Percentiles rank a stretch among this genome's conserved stretches.
phyloP scores from a whole-genome alignment of 2,797 vertebrate species.

The Cottoperca gobio region DNA sequence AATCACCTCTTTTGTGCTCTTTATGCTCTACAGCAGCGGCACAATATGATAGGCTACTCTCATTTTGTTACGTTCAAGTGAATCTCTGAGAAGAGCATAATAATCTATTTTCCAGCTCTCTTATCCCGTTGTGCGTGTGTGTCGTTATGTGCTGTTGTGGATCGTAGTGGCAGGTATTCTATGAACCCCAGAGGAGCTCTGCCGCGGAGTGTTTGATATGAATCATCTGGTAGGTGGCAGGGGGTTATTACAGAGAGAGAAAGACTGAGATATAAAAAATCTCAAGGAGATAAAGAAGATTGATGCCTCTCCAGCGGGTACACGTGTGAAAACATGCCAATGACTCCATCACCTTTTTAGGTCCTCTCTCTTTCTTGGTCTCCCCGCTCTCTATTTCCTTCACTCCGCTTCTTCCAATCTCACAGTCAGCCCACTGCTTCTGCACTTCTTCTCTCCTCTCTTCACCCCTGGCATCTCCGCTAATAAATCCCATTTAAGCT shows the following conservation, averaged over 20 bases:
- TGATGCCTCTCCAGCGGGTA: constrained; percentile 72
- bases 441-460: constrained; percentile 49
- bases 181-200: constrained; percentile 72
- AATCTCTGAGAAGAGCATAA: constrained; percentile 57
- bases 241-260: constrained; percentile 79
- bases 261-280: constrained; percentile 74
- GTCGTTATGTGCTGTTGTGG: constrained; percentile 57
- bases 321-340: constrained; percentile 75
- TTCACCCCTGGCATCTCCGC: constrained; percentile 65
- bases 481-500: constrained; percentile 85
- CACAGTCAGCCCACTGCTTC: constrained; percentile 40
- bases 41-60: constrained; percentile 38
- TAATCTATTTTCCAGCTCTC: constrained; percentile 69
- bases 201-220: constrained; percentile 66
- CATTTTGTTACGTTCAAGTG: constrained; percentile 60
- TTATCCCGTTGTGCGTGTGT: constrained; percentile 45
- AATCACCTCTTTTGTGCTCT: constrained; percentile 39
- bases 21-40: constrained; percentile 31
- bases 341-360: constrained; percentile 70
- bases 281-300: constrained; percentile 81
- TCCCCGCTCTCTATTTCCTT: constrained; percentile 8
- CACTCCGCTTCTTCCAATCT: constrained; percentile 38
- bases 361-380: constrained; percentile 47
- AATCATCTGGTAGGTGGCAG: constrained; percentile 78
- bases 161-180: constrained; percentile 66